Evolutionary conservation across 2,888 invertebrate genomes (phyloP), one percentile per base, ranked within the genome.

Genomic region (Cabera pusaria): DNA sequence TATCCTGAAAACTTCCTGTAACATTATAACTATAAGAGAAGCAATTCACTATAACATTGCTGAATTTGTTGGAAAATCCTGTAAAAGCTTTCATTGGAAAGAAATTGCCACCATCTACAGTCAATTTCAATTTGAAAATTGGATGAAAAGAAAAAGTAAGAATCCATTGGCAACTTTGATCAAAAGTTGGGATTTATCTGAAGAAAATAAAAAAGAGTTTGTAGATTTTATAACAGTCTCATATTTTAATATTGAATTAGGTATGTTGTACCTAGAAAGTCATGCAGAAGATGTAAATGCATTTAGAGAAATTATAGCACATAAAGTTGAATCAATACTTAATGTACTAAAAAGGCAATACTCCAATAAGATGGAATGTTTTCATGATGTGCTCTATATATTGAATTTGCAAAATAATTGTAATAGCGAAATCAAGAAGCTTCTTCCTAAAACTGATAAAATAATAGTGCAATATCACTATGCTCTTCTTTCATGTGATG

Each of bases 1-100:
- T 6, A 62, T 86, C 35, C 49, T 80, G 5, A 81, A 79, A 58
- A 56, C 74, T 24, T 69, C 77, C 1, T 86, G 84, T 48, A 87
- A 82, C 41, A 79, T 69, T 59, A 46, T 78, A n/a, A 49, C 72
- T 1, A 53, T 87, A 23, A 75, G 83, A 49, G 78, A 72, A 57
- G 78, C 76, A 19, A 49, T 77, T 8, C 62, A 70, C 25, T 45
- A 64, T 0, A 80, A 86, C 42, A 51, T 85, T 6, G 51, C 72
- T 17, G 18, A 63, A 32, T 74, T 84, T 51, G 47, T 83, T 31
- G 70, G 63, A 2, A 72, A 72, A 11, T 65, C 64, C 43, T 73
- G 64, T 43, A 56, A 37, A 34, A 49, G 51, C 1, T 41, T 80
- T 0, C 34, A 58, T 25, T 82, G 78, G 77, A 64, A 54, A 48